Evolutionary conservation across 2,113 vertebrate species (phyloP).

Genomic region (Dipodomys spectabilis): DNA sequence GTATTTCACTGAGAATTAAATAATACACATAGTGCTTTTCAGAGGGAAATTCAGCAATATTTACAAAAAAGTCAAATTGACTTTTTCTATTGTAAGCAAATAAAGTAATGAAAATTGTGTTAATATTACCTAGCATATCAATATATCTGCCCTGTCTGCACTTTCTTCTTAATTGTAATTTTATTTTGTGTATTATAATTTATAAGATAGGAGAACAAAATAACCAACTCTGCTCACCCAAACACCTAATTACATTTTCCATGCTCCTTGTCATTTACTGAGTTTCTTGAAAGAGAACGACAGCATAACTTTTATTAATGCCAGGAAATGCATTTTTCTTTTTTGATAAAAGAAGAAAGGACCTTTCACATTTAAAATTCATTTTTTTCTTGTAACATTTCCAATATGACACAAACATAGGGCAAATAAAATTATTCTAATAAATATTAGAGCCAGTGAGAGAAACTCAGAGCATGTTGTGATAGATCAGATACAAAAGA

Average conservation of each 20-base stretch:
- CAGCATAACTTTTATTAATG: conserved; percentile 73
- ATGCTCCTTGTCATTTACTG: conserved; percentile 71
- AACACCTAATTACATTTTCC: conserved; percentile 75
- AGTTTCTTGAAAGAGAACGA: conserved; percentile 60
- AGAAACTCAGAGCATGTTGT: conserved; percentile 34
- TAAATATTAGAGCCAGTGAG: conserved; percentile 69
- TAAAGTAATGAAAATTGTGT: conserved; percentile 65
- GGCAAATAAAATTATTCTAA: conserved; percentile 76
- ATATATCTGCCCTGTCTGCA: conserved; percentile 49
- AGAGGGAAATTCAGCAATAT: conserved; percentile 58
- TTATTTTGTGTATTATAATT: conserved; percentile 21
- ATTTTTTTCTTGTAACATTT: conserved; percentile 71
- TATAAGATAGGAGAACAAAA: neutral
- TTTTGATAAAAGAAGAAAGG: conserved; percentile 69
- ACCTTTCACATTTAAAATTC: conserved; percentile 70
- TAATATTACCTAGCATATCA: conserved; percentile 54
- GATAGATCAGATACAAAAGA: conserved; percentile 61
- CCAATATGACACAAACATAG: conserved; percentile 63
- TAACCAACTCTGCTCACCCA: conserved; percentile 37
- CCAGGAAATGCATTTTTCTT: conserved; percentile 69
- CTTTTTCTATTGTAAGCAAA: conserved; percentile 41
- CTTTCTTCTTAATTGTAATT: conserved; percentile 67
- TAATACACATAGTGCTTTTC: conserved; percentile 55
- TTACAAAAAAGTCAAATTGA: conserved; percentile 47
- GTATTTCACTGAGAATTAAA: conserved; percentile 60